phyloP scores from a whole-genome alignment of 2,797 vertebrate genomes.

The Sebastes cheni region DNA sequence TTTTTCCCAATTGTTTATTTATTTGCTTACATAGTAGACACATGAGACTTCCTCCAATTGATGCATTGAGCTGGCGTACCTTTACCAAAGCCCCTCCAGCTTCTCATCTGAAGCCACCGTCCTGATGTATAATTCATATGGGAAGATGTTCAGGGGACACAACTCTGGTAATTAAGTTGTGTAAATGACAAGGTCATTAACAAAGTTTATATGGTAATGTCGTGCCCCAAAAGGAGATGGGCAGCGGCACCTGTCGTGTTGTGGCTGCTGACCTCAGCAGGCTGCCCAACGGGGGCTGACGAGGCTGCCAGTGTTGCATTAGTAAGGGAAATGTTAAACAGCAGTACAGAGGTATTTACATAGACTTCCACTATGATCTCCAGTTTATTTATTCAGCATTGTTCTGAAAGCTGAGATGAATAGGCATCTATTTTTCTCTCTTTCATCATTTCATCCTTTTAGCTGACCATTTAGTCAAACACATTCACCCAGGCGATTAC shows the following conservation, averaged over 20 bases:
- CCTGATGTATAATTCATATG: conserved; percentile 77
- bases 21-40: background rate
- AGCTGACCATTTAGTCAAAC: background rate
- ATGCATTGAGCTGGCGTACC: conserved; percentile 13
- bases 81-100: conserved; percentile 22
- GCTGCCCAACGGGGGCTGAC: conserved; percentile 70
- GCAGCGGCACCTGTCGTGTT: conserved; percentile 60
- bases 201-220: conserved; percentile 83
- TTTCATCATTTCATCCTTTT: background rate
- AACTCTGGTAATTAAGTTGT: conserved; percentile 78
- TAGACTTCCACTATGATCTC: conserved; percentile 50
- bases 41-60: background rate
- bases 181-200: conserved; percentile 85
- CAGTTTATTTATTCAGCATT: conserved; percentile 19
- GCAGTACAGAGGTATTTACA: conserved; percentile 64
- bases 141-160: conserved; percentile 68
- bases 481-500: background rate
- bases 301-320: conserved; percentile 71
- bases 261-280: conserved; percentile 81
- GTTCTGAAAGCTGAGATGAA: background rate
- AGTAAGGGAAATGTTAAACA: conserved; percentile 80
- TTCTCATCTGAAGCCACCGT: conserved; percentile 33
- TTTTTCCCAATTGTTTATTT: conserved; percentile 10
- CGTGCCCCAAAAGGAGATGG: conserved; percentile 61
- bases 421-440: background rate